Percentiles rank a stretch among this genome's conserved stretches.
Evolutionary conservation across 2,113 vertebrate genomes (phyloP).

Genomic region (Quiscalus mexicanus): DNA sequence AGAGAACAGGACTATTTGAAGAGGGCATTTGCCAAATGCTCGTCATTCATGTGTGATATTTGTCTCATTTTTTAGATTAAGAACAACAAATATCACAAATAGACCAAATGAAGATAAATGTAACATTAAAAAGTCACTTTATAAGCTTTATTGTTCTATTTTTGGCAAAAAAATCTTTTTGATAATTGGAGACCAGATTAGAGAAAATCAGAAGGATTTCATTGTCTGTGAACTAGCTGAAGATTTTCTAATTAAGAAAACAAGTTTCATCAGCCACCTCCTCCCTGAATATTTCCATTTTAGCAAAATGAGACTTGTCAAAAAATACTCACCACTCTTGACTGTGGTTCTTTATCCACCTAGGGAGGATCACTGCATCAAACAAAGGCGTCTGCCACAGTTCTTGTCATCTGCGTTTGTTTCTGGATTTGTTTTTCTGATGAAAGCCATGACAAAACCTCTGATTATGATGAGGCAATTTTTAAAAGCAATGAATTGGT

Average conservation of each 20-base stretch:
- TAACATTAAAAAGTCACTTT: not conserved
- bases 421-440: slow-evolving; percentile 36
- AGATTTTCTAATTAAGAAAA: slow-evolving; percentile 24
- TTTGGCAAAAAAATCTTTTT: not conserved
- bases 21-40: not conserved
- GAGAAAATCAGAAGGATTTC: not conserved
- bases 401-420: slow-evolving; percentile 23
- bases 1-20: not conserved
- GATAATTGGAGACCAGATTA: not conserved
- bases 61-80: slow-evolving; percentile 1
- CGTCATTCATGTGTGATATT: not conserved
- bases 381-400: slow-evolving; percentile 24
- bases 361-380: slow-evolving; percentile 1
- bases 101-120: not conserved
- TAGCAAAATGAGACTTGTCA: not conserved
- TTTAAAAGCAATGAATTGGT: slow-evolving; percentile 1
- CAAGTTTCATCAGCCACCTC: not conserved
- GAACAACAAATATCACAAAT: not conserved
- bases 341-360: not conserved
- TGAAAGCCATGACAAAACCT: slow-evolving; percentile 35
- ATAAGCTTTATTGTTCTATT: not conserved
- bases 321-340: slow-evolving; percentile 3
- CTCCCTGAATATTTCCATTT: not conserved
- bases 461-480: slow-evolving; percentile 16
- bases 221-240: not conserved